Evolutionary conservation across 2,888 invertebrate genomes (phyloP), one percentile per base, ranked within the genome.

Genomic region (Philereme vetulata): DNA sequence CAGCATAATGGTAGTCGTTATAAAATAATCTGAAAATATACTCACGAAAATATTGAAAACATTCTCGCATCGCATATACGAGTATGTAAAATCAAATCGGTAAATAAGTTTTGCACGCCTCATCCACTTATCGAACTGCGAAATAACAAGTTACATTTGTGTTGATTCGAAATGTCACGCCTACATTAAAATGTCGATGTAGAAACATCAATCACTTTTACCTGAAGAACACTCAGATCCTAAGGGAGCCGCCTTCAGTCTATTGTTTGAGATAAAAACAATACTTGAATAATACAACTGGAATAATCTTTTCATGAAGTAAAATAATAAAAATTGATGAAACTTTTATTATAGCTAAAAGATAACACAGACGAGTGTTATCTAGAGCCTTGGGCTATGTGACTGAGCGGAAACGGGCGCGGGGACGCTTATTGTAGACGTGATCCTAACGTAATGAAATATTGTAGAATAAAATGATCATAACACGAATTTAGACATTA

Each of bases 171-270:
- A 84, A 79, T 75, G 77, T 78, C 77, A 74, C 72, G 70, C 73
- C 70, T 72, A 74, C 75, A 80, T 80, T 80, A 75, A 78, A 82
- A 77, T 77, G 76, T 78, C 77, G 75, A 78, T 75, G 79, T 79
- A 77, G 80, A 82, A 76, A 77, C 81, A 84, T 85, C 84, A 84
- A 85, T 85, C 85, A 84, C 77, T 80, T 73, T 75, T 80, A 81
- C 80, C 80, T 82, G 48, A 78, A 75, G 71, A 80, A 79, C 80
- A 81, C 82, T 80, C 77, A 76, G 81, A 76, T 82, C 83, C 74
- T 82, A 51, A 71, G 76, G 75, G 73, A 76, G 76, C 75, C 75
- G 73, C 66, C 68, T 72, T 63, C 70, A 74, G 77, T 76, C 67
- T 65, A 63, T 65, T 75, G 75, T 77, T 75, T 72, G 64, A 65